These are phyloP conservation scores for Cygnus olor DNA, from an alignment of 2,797 vertebrate genomes.

Conservation along the genomic window DNA sequence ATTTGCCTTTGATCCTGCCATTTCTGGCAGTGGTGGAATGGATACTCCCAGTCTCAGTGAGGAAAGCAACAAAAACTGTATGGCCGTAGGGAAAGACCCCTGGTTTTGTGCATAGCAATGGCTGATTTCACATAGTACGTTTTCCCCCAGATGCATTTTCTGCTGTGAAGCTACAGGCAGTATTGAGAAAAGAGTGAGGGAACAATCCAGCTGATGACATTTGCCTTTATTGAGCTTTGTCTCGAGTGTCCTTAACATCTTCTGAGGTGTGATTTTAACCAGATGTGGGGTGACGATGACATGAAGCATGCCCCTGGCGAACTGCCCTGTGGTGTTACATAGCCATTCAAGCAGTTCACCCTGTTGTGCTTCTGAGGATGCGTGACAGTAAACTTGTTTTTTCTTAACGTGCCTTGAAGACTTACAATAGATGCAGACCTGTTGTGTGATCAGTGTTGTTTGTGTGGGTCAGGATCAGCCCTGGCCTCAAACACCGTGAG, in stretches of 20 bases:
- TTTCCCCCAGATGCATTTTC: not conserved
- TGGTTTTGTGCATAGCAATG: not conserved
- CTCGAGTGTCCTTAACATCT: not conserved
- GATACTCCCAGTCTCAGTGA: fast-evolving
- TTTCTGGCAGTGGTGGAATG: not conserved
- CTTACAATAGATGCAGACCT: not conserved
- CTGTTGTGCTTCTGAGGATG: not conserved
- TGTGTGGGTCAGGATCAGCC: not conserved
- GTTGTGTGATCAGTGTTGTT: not conserved
- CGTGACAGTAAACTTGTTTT: not conserved
- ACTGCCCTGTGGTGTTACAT: not conserved
- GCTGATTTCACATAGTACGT: not conserved
- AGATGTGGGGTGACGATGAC: not conserved
- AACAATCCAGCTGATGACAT: not conserved
- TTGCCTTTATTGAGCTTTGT: not conserved
- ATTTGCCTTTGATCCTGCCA: not conserved
- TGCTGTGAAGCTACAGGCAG: not conserved
- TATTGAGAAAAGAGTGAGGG: not conserved
- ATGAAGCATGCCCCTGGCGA: not conserved
- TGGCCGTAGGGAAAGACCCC: not conserved
- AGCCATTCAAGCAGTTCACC: not conserved
- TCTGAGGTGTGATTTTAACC: not conserved
- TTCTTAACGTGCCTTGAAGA: not conserved
- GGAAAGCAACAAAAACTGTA: not conserved
- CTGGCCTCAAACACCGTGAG: not conserved